Percentiles rank a stretch among this genome's conserved stretches.
These are phyloP conservation scores for Cherax destructor DNA, from an alignment of 1,140 invertebrate species.

Conservation along the genomic window DNA sequence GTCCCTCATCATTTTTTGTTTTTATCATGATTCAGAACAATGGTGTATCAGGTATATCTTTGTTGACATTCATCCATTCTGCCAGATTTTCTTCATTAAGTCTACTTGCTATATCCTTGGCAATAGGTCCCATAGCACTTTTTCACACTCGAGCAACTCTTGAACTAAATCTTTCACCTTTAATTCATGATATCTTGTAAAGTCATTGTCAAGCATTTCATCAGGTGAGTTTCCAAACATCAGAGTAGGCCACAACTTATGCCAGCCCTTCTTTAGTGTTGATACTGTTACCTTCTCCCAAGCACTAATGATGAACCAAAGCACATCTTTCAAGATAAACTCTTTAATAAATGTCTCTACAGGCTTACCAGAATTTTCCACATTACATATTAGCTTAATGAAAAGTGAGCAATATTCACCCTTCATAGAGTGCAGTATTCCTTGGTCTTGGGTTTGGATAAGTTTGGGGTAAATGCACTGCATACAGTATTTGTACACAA, in stretches of 20 bases:
- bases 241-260: conserved; percentile 23
- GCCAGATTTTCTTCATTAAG: conserved; percentile 15
- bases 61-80: background rate
- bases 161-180: background rate
- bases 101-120: background rate
- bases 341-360: conserved; percentile 4
- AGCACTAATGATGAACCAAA: conserved; percentile 9
- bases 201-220: background rate
- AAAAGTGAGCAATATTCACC: conserved; percentile 10
- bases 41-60: background rate
- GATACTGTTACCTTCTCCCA: background rate
- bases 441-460: background rate
- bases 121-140: background rate
- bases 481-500: conserved; percentile 6
- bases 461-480: background rate
- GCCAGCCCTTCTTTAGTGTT: conserved; percentile 30
- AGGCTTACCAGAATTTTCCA: background rate
- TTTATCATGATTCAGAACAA: background rate
- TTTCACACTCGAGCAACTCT: background rate
- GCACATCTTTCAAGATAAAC: conserved; percentile 12
- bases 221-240: conserved; percentile 3
- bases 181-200: background rate
- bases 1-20: background rate
- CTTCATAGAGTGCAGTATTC: conserved; percentile 13
- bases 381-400: background rate